Evolutionary conservation across 2,113 vertebrate species (phyloP).

Genomic region (Ceyx melanurus): DNA sequence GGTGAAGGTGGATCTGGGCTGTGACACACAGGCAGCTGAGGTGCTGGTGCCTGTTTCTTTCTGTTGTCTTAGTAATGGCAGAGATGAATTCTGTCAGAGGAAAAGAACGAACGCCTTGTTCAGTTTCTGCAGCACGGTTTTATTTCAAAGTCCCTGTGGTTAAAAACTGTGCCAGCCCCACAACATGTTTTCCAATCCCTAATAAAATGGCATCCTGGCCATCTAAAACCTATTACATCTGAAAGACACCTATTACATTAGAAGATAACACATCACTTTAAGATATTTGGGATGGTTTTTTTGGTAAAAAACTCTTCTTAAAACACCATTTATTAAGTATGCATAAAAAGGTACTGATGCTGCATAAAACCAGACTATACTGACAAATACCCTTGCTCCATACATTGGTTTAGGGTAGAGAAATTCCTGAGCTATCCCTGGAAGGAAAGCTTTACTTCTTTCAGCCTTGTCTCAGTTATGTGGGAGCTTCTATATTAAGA

Average conservation of each 20-base stretch:
- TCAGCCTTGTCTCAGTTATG: neutral
- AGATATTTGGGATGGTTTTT: neutral
- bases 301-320: neutral
- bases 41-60: neutral
- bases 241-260: neutral
- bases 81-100: neutral
- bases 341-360: neutral
- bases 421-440: neutral
- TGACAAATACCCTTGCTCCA: neutral
- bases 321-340: neutral
- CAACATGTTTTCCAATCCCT: neutral
- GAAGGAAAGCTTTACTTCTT: neutral
- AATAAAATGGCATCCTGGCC: neutral
- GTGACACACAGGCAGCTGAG: neutral
- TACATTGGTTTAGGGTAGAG: neutral
- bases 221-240: neutral
- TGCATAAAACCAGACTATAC: neutral
- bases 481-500: neutral
- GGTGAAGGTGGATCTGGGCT: neutral
- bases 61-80: neutral
- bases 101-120: neutral
- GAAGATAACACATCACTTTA: neutral
- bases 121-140: neutral
- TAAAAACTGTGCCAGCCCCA: neutral
- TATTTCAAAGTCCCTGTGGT: neutral